Base-by-base conservation (phyloP, 2,113 vertebrate genomes). In the Ptilorrhoa leucosticta region DNA sequence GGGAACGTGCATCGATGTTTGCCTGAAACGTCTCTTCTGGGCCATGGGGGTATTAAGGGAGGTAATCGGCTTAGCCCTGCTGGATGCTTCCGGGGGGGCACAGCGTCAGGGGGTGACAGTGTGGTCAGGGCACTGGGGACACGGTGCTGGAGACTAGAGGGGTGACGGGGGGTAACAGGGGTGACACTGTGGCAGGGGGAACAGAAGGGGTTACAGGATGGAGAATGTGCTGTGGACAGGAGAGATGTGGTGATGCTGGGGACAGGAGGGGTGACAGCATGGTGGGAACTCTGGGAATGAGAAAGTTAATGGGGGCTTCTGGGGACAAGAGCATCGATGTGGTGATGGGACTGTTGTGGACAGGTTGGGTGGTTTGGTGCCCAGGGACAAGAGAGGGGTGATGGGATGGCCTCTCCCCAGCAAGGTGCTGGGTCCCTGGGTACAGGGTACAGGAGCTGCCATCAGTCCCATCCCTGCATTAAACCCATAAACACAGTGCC, bases 1-100 rank as follows among this genome's bases (percentile, higher is more conserved):
- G 10, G 20, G 39, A 56, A 56, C 61, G 69, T 1, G 14, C 30
- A 26, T 24, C 6, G 0, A 31, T 4, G 4, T 77, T 83, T 64
- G 72, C 40, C 69, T 87, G 78, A 53, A 88, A 35, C 1, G 3
- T 57, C 81, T 69, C 50, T 94, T 94, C 96, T 95, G 94, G 95
- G 95, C 77, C 91, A 77, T 5, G n/a, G 56, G 11, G 28, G 89
- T 65, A 97, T 96, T 97, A 96, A 90, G 61, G 73, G 85, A 64
- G 2, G 15, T 76, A 96, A 96, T 94, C 93, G 3, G 90, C 85
- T 96, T 93, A 90, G 37, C 54, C 33, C 63, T 66, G 84, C 44
- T 0, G 1, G 6, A 1, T 3, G 2, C 39, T 72, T 20, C 37
- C 1, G 5, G 51, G 24, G 57, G 50, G 24, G 11, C 5, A 4